Evolutionary conservation across 2,797 vertebrate species (phyloP).

Genomic region (Oryzias dopingdopingensis): DNA sequence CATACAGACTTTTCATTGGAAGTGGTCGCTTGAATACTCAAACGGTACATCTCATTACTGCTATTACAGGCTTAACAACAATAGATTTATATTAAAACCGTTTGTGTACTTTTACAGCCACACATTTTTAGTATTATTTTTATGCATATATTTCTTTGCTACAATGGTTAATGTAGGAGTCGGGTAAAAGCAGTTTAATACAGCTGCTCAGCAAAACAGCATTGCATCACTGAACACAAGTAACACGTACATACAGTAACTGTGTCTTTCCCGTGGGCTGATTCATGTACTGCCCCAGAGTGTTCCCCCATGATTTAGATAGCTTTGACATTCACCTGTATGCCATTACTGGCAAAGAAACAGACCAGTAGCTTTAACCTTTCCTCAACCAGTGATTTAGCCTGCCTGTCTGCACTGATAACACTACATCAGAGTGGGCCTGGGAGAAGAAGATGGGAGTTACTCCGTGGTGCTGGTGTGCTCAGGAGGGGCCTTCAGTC

Average conservation of each 20-base stretch:
- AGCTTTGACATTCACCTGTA: conserved; percentile 69
- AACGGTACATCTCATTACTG: no score
- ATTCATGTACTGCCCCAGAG: conserved; percentile 43
- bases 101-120: no score
- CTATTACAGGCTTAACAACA: no score
- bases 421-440: conserved; percentile 63
- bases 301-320: conserved; percentile 52
- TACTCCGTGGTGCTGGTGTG: conserved; percentile 27
- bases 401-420: conserved; percentile 66
- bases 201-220: conserved; percentile 45
- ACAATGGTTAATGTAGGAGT: no score
- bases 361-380: conserved; percentile 67
- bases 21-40: no score
- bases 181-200: no score
- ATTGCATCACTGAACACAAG: conserved; percentile 57
- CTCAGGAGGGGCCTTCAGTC: conserved; percentile 56
- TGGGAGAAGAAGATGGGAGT: conserved; percentile 44
- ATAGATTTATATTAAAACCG: no score
- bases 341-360: conserved; percentile 49
- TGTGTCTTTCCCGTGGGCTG: conserved; percentile 31
- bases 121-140: no score
- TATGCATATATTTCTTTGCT: no score
- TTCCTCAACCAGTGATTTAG: conserved; percentile 70
- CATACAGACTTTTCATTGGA: no score
- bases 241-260: conserved; percentile 56